Conservation (phyloP, 2,888 invertebrate genomes). For the Mactromeris polynyma region DNA sequence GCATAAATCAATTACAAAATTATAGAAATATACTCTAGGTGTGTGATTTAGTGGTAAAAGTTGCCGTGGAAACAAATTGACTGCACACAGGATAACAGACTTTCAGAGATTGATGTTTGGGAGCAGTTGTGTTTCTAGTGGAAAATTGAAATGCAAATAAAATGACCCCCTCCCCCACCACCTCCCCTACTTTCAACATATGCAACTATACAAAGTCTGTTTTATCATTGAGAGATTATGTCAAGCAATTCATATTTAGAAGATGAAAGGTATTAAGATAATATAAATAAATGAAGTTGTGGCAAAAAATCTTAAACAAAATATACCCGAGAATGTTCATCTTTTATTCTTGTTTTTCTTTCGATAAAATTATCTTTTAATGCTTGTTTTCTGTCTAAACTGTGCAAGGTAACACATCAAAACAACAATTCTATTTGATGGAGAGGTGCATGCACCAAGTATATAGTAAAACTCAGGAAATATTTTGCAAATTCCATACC, state of each 20-base stretch:
- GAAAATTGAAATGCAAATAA: too few species aligned
- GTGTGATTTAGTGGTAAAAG: too few species aligned
- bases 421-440: background rate
- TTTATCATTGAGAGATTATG: background rate
- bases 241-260: background rate
- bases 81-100: too few species aligned
- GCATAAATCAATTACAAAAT: too few species aligned
- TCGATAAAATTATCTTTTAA: background rate
- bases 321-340: background rate
- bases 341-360: background rate
- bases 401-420: background rate
- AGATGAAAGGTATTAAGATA: background rate
- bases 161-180: too few species aligned
- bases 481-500: too few species aligned
- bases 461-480: too few species aligned
- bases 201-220: background rate
- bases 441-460: too few species aligned
- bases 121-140: too few species aligned
- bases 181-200: background rate
- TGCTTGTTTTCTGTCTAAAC: background rate
- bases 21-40: too few species aligned
- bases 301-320: background rate
- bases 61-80: too few species aligned
- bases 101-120: too few species aligned
- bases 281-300: background rate